Evolutionary conservation across 2,888 invertebrate genomes (phyloP).

Genomic region (Lepidocyrtoides sp.): DNA sequence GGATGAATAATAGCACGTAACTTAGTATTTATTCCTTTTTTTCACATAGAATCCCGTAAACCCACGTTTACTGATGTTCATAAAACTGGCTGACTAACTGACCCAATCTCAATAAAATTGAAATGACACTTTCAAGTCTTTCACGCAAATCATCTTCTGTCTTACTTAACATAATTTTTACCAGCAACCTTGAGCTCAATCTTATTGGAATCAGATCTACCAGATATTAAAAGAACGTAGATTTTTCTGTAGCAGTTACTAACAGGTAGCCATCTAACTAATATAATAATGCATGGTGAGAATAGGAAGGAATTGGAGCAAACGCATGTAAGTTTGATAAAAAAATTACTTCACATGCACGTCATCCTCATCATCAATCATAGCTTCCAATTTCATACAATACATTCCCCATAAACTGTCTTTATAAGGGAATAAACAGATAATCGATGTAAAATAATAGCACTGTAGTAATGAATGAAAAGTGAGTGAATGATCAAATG

Average conservation of each 20-base stretch:
- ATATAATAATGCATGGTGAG: constrained; percentile 12
- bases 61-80: neutral
- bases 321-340: constrained; percentile 41
- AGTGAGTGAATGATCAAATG: neutral
- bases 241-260: neutral
- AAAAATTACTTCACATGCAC: constrained; percentile 40
- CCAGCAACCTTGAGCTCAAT: constrained; percentile 74
- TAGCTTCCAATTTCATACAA: neutral
- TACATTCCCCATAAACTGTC: neutral
- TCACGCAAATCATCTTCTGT: constrained; percentile 29
- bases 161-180: constrained; percentile 57
- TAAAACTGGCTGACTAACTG: neutral
- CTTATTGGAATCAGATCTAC: constrained; percentile 44
- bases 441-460: neutral
- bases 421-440: neutral
- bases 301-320: constrained; percentile 78
- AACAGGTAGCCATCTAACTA: neutral
- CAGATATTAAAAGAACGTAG: neutral
- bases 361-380: neutral
- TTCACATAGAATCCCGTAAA: neutral
- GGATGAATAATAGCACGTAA: no score
- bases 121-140: constrained; percentile 29
- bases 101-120: constrained; percentile 32
- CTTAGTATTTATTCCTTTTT: no score
- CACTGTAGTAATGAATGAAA: no score